Conservation (phyloP, 2,113 vertebrate genomes). For the Microtus oregoni region DNA sequence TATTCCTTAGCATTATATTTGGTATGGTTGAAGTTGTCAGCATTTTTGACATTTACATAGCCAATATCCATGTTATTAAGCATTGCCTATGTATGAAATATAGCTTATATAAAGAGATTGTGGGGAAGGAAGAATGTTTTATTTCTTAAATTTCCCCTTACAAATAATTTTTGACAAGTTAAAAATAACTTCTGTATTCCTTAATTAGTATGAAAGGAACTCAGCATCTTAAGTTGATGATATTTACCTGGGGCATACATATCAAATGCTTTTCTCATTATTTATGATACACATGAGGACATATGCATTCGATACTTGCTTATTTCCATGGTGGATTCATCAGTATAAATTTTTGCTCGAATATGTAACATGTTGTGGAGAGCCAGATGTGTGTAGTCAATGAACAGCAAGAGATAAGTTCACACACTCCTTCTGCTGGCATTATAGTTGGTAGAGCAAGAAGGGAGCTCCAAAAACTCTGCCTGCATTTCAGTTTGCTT, state of each 20-base stretch:
- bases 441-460: conserved; percentile 33
- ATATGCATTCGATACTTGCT: neutral
- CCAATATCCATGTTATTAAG: neutral
- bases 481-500: conserved; percentile 8
- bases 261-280: conserved; percentile 38
- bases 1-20: conserved; percentile 4
- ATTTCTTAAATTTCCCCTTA: conserved; percentile 32
- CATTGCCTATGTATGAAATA: neutral
- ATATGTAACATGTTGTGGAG: conserved; percentile 5
- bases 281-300: neutral
- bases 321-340: neutral
- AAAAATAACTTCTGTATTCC: neutral
- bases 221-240: neutral
- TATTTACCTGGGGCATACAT: neutral
- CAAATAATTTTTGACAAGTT: neutral
- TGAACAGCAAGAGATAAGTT: neutral
- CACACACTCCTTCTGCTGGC: conserved; percentile 64
- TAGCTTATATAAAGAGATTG: neutral
- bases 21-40: neutral
- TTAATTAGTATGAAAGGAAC: neutral
- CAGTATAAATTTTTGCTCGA: neutral
- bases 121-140: neutral
- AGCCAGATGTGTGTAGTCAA: conserved; percentile 40
- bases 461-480: conserved; percentile 45
- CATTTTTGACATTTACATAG: neutral